These are phyloP conservation scores for Semnornis frantzii DNA, from an alignment of 2,113 vertebrate genomes.

Conservation along the genomic window DNA sequence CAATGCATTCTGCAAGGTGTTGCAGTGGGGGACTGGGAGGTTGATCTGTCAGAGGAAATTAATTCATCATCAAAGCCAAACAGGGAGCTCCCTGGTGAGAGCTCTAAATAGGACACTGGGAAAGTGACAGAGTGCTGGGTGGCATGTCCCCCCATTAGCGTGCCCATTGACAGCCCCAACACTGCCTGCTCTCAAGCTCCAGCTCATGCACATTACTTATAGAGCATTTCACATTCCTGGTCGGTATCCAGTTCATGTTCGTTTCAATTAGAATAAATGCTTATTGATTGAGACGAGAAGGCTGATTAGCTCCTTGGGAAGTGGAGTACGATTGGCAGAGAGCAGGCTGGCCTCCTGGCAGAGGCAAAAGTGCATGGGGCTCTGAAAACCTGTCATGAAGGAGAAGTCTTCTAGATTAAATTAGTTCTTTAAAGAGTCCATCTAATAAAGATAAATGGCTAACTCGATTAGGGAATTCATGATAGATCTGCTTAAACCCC, in stretches of 20 bases:
- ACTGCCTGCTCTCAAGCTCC: background rate
- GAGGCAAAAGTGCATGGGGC: background rate
- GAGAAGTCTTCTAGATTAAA: slow-evolving; percentile 22
- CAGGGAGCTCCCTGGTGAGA: slow-evolving; percentile 45
- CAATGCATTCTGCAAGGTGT: slow-evolving; percentile 36
- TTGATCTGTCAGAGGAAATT: slow-evolving; percentile 36
- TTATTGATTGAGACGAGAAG: slow-evolving; percentile 52
- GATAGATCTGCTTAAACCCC: background rate
- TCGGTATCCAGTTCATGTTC: slow-evolving; percentile 20
- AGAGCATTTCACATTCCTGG: slow-evolving; percentile 37
- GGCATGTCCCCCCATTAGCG: slow-evolving; percentile 15
- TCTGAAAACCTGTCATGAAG: slow-evolving; percentile 30
- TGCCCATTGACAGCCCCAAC: slow-evolving; percentile 24
- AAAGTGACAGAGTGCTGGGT: slow-evolving; percentile 57
- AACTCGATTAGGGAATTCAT: slow-evolving; percentile 41
- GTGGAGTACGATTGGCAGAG: background rate
- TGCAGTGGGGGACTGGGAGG: slow-evolving; percentile 14
- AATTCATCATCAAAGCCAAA: slow-evolving; percentile 63
- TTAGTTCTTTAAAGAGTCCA: slow-evolving; percentile 3
- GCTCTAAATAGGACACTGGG: slow-evolving; percentile 40
- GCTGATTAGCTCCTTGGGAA: slow-evolving; percentile 51
- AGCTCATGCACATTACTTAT: slow-evolving; percentile 44
- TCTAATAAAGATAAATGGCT: slow-evolving; percentile 41
- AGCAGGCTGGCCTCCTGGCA: background rate
- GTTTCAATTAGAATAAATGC: slow-evolving; percentile 66